phyloP scores from a whole-genome alignment of 2,113 vertebrate species.

The Kryptolebias marmoratus region DNA sequence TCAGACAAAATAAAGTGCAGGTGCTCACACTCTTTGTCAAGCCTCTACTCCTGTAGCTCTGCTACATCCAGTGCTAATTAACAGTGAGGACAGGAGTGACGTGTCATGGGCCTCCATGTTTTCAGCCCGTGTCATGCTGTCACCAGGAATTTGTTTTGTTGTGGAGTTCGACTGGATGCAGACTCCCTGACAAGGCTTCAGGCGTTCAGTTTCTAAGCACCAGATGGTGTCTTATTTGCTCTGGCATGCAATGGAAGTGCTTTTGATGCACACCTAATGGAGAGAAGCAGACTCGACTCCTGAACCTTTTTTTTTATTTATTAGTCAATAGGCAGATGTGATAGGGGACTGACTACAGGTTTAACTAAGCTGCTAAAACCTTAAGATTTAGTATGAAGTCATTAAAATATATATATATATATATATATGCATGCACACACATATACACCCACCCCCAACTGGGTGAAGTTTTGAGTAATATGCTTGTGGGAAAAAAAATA shows the following conservation, averaged over 20 bases:
- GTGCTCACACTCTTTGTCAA: constrained; percentile 35
- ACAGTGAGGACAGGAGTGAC: constrained; percentile 36
- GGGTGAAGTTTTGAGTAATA: not conserved
- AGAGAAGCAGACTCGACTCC: constrained; percentile 47
- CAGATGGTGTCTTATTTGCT: constrained; percentile 69
- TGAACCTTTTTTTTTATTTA: constrained; percentile 11
- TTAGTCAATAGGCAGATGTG: constrained; percentile 12
- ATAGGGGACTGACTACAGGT: constrained; percentile 18
- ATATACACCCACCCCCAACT: too few relatives aligned
- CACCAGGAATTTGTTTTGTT: constrained; percentile 52
- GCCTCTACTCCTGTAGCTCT: constrained; percentile 13
- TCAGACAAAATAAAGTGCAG: constrained; percentile 20
- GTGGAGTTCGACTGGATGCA: constrained; percentile 28
- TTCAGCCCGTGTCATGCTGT: constrained; percentile 60
- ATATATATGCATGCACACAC: too few relatives aligned
- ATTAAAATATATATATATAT: too few relatives aligned
- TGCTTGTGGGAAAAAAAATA: not conserved
- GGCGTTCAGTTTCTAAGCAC: constrained; percentile 40
- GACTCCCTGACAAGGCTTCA: constrained; percentile 54
- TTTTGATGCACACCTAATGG: constrained; percentile 60
- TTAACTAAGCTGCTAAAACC: not conserved
- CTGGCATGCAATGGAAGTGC: constrained; percentile 55
- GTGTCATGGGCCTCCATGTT: constrained; percentile 22
- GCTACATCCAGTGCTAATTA: constrained; percentile 53
- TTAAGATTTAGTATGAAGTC: not conserved